Base-by-base conservation (phyloP, 1,140 invertebrate genomes). In the Heliconius himera region DNA sequence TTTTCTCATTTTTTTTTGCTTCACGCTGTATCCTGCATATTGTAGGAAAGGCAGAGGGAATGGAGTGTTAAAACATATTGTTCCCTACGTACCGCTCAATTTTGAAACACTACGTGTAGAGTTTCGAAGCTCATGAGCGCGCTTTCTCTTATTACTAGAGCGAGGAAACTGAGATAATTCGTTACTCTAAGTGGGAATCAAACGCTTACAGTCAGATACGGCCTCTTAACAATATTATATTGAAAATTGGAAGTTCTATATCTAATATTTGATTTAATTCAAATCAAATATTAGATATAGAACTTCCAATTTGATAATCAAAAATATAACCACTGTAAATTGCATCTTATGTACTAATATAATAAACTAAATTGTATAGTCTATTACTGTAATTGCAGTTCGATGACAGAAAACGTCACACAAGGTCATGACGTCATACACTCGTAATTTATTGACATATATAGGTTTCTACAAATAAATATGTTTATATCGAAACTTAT, bases 321-420 rank as follows among this genome's bases (percentile, higher is more conserved):
- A 26, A 13, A 9, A 66, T 26, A 3, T 66, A 56, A 3, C 3
- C n/a, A 60, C 22, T 66, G 22, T 18, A 66, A 66, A 66, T 66
- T 66, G 60, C 16, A 29, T 29, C 22, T 66, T 66, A 66, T n/a
- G n/a, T n/a, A n/a, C n/a, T n/a, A n/a, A n/a, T n/a, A n/a, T n/a
- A n/a, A n/a, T n/a, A n/a, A n/a, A n/a, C n/a, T n/a, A n/a, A n/a
- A n/a, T n/a, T n/a, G n/a, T n/a, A n/a, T n/a, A n/a, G 33, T 60
- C 38, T 72, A 74, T 74, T 13, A 26, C n/a, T 70, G 60, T 46
- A 33, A 56, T 36, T 76, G 60, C 60, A 79, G 78, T 79, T 79
- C 78, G 73, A 79, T 79, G 78, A 79, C 78, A 74, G 78, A 71
- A 74, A 79, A 60, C 78, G 78, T 74, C 73, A 71, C n/a, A 51